Evolutionary conservation across 2,113 vertebrate genomes (phyloP), one percentile per base, ranked within the genome.

Genomic region (Calidris pygmaea): DNA sequence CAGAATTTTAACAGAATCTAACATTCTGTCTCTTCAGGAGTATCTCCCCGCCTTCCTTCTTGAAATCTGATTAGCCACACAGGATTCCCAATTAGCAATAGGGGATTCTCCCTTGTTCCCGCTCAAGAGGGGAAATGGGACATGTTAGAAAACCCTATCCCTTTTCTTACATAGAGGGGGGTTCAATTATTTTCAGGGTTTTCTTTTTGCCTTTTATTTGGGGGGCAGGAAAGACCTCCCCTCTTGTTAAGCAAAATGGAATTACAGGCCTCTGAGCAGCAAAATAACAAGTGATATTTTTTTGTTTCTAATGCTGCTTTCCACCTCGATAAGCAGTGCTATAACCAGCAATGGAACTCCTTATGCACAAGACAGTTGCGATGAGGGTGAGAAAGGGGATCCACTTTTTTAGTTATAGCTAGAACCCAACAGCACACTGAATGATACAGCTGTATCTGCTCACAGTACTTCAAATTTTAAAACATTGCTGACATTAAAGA

Each of bases 371-470:
- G 34, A 82, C 29, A 59, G 65, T 70, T 92, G 91, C 55, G 52
- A 68, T 56, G 37, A 89, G 67, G 68, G 75, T 27, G 43, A 85
- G 52, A 87, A 92, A 82, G 35, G 86, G 90, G 87, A 97, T 79
- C 87, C 84, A 91, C 80, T 55, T 84, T 37, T 90, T 86, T 32
- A 97, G 93, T 97, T 97, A 89, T 39, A 97, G 75, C 94, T 92
- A 93, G 91, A 97, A 89, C 81, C 79, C 94, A 96, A 80, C 88
- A 91, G 87, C 74, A 89, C 89, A 94, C 58, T 48, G 74, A 90
- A 75, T 70, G 93, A 94, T 85, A 93, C 85, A 89, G 90, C 87
- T 82, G 30, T 75, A 94, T 96, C 96, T 93, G 96, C 96, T 98
- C 96, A 96, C 95, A 96, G 97, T 94, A 97, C 82, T 92, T 83